These are phyloP conservation scores for Morone saxatilis DNA, from an alignment of 2,113 vertebrate genomes.

Conservation along the genomic window DNA sequence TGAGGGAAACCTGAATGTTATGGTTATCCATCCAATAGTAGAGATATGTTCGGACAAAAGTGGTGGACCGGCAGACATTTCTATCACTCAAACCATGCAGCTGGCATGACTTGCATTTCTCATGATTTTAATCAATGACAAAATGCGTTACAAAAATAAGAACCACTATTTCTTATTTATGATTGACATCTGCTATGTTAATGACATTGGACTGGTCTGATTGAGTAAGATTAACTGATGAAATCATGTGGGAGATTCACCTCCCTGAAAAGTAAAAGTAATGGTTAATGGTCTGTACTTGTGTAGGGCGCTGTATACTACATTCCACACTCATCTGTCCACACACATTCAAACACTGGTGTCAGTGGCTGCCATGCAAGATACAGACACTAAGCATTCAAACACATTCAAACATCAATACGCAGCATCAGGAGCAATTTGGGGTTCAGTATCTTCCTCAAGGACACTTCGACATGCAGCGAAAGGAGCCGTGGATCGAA, in stretches of 20 bases:
- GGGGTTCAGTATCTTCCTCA: no score
- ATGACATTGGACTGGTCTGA: neutral
- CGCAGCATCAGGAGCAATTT: no score
- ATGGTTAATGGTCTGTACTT: no score
- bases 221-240: neutral
- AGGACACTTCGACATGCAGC: no score
- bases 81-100: neutral
- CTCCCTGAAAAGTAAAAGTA: neutral
- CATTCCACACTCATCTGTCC: no score
- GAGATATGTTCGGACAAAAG: neutral
- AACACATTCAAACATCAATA: no score
- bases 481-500: no score
- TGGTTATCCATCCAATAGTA: neutral
- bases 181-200: neutral
- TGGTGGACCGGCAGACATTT: neutral
- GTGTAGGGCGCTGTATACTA: no score
- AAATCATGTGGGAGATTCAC: neutral
- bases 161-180: neutral
- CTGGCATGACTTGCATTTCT: no score
- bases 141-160: neutral
- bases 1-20: neutral
- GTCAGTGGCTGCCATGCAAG: no score
- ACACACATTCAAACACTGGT: no score
- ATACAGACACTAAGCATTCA: no score
- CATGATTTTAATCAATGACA: neutral